Base-by-base conservation (phyloP, 2,113 vertebrate species). In the Morone saxatilis region DNA sequence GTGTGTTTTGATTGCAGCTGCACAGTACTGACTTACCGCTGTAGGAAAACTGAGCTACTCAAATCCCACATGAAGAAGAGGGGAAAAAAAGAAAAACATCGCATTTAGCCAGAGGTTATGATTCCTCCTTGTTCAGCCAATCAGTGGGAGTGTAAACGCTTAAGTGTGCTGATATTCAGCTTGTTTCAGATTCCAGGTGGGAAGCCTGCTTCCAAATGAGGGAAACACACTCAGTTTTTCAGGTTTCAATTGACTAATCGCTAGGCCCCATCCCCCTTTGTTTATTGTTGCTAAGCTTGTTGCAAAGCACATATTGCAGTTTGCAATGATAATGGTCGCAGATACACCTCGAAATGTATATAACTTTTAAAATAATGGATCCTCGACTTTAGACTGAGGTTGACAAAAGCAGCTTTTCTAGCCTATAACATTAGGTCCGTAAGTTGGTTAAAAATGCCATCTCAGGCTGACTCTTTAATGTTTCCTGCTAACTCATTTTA, bases 1-100 rank as follows among this genome's bases (percentile, higher is more conserved):
- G 45, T 57, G 62, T 84, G 60, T 61, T 73, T 86, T 69, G 20
- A 76, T 76, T 81, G 51, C 84, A 79, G 76, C 73, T 76, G 80
- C 80, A 67, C 65, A 9, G 65, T 2, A 3, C 59, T 85, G 74
- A 71, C 56, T 45, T 36, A 31, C 19, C 16, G 45, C 38, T 17
- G 25, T 13, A 45, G 71, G 69, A 57, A 68, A 73, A 71, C 6
- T 17, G 36, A 70, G 75, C 19, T 68, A 4, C 48, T 75, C 41
- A 1, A 73, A 59, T 68, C 53, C 60, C 20, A 0, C 70, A 31
- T n/a, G 0, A 45, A 22, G 0, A 17, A 17, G 17, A 71, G n/a
- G 19, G 54, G 10, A 6, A 51, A 13, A 13, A 63, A 57, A 36
- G 38, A 60, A 54, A 67, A 54, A 38, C 10, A 48, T 13, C 40